Conservation (phyloP, 2,113 vertebrate species). For the Otus sunia region DNA sequence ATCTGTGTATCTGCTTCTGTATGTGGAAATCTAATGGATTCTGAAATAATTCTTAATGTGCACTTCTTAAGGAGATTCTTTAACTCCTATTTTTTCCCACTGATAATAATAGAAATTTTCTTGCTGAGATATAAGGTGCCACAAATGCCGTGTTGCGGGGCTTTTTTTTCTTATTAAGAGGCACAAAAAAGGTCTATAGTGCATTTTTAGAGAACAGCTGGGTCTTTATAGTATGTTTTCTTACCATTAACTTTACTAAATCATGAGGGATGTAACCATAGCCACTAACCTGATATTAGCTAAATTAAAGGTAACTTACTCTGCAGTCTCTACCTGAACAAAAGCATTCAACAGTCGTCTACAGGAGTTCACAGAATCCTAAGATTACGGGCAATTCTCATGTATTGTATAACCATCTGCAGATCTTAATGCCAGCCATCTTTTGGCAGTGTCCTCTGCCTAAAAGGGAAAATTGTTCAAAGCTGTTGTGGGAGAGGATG, state of each 20-base stretch:
- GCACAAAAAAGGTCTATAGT: neutral
- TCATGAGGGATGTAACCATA: neutral
- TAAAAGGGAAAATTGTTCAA: neutral
- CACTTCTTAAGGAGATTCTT: neutral
- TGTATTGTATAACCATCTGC: neutral
- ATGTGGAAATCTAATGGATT: neutral
- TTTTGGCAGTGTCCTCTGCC: neutral
- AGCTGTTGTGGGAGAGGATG: neutral
- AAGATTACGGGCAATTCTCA: neutral
- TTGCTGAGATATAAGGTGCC: neutral
- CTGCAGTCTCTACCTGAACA: neutral
- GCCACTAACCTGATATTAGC: conserved; percentile 9
- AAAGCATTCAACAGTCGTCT: neutral
- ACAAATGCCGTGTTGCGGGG: neutral
- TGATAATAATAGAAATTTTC: neutral
- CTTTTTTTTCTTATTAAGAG: neutral
- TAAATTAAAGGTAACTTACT: neutral
- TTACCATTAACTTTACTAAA: neutral
- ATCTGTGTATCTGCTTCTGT: neutral
- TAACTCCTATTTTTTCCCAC: neutral
- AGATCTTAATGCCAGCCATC: neutral
- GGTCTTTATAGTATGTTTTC: neutral
- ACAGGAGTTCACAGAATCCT: neutral
- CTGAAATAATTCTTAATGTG: neutral
- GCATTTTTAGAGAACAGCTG: neutral